Conservation (phyloP, 2,888 invertebrate genomes). For the Caenorhabditis sulstoni region DNA sequence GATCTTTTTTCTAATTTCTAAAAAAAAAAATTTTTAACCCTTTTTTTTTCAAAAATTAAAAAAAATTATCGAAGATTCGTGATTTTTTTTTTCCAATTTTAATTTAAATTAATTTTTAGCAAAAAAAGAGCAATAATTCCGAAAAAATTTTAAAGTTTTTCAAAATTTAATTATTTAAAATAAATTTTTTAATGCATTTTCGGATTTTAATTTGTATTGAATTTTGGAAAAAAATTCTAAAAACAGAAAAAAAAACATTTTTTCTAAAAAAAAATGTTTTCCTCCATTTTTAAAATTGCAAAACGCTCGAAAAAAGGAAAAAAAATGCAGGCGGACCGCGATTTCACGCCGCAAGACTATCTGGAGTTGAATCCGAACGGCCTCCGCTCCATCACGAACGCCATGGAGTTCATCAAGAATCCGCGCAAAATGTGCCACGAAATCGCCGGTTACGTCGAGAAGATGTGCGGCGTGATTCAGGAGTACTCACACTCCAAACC, state of each 20-base stretch:
- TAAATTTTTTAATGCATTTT: no score
- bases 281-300: neutral
- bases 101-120: neutral
- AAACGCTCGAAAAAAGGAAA: no score
- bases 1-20: neutral
- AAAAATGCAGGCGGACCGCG: constrained; percentile 72
- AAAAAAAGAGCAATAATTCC: no score
- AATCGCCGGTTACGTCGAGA: constrained; percentile 83
- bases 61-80: neutral
- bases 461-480: constrained; percentile 84
- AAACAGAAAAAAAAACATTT: constrained; percentile 15
- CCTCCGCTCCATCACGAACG: constrained; percentile 87
- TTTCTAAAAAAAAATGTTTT: neutral
- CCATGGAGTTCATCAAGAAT: constrained; percentile 89
- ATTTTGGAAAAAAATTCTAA: no score
- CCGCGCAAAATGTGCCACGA: constrained; percentile 94
- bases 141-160: no score
- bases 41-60: neutral
- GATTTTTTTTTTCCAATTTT: neutral
- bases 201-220: no score
- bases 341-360: constrained; percentile 83
- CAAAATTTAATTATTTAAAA: no score
- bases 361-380: constrained; percentile 87
- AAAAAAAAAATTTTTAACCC: neutral
- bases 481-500: constrained; percentile 72